Percentiles rank a stretch among this genome's conserved stretches.
Evolutionary conservation across 2,888 invertebrate species (phyloP).

Genomic region (Troides aeacus): DNA sequence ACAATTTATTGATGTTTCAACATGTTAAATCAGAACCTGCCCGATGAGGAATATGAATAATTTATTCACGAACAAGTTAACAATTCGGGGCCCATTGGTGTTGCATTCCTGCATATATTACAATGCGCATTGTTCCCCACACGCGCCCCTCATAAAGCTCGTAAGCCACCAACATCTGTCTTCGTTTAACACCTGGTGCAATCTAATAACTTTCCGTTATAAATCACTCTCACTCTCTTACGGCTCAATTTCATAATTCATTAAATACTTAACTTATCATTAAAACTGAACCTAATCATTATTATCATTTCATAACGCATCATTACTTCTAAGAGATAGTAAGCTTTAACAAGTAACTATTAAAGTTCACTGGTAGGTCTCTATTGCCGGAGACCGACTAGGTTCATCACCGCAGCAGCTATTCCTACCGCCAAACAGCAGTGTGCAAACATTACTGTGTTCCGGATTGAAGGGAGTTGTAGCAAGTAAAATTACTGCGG

Average conservation of each 20-base stretch:
- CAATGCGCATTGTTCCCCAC: conserved; percentile 32
- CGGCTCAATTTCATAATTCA: background rate
- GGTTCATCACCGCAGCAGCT: no score
- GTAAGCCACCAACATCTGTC: conserved; percentile 51
- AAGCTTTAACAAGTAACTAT: no score
- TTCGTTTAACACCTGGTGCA: conserved; percentile 43
- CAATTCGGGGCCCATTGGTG: conserved; percentile 32
- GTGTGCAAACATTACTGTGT: no score
- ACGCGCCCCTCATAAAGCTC: conserved; percentile 35
- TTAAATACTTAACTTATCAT: no score
- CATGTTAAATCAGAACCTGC: conserved; percentile 21
- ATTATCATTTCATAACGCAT: no score
- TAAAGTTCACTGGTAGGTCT: no score
- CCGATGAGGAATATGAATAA: conserved; percentile 20
- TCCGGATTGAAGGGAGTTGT: no score
- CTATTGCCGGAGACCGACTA: no score
- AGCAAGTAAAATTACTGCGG: no score
- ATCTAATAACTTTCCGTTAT: conserved; percentile 26
- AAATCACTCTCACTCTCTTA: conserved; percentile 19
- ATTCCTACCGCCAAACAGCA: no score
- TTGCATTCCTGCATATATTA: conserved; percentile 38
- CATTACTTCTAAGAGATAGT: no score
- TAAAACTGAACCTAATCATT: no score
- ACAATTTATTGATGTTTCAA: background rate
- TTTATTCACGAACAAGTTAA: conserved; percentile 25